These are phyloP conservation scores for Brachyistius frenatus DNA, from an alignment of 2,113 vertebrate species.

Conservation along the genomic window DNA sequence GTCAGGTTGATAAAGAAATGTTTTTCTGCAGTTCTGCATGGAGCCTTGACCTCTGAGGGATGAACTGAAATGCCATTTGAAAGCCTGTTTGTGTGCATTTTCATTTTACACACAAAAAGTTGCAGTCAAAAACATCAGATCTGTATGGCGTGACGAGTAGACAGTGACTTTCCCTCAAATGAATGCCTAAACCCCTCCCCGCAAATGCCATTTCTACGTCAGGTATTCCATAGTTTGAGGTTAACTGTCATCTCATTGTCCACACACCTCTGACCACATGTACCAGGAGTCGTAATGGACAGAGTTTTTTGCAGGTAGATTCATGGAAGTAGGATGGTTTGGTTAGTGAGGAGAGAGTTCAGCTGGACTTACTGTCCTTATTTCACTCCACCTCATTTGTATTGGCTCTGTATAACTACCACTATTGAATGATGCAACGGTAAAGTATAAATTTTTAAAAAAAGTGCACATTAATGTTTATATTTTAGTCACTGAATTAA, in stretches of 20 bases:
- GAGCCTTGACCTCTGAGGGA: neutral
- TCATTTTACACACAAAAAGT: too few species aligned
- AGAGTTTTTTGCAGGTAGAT: neutral
- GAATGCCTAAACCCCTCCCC: neutral
- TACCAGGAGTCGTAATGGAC: neutral
- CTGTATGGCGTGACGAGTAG: too few species aligned
- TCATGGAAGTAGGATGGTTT: slow-evolving; percentile 5
- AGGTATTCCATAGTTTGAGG: neutral
- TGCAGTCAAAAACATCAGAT: too few species aligned
- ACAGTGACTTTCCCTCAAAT: too few species aligned
- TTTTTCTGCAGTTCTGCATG: too few species aligned
- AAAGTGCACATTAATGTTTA: neutral
- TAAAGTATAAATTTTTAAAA: slow-evolving; percentile 8
- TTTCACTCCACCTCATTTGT: slow-evolving; percentile 13
- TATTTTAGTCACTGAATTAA: too few species aligned
- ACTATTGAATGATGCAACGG: neutral
- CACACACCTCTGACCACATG: neutral
- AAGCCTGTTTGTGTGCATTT: too few species aligned
- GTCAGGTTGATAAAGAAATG: neutral
- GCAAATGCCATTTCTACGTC: neutral
- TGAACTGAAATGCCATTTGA: too few species aligned
- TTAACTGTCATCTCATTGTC: neutral
- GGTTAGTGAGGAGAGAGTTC: slow-evolving; percentile 29
- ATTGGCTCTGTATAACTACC: slow-evolving; percentile 12
- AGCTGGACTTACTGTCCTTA: neutral